phyloP scores from a whole-genome alignment of 2,888 invertebrate species.

The Disparrhopalites patrizii region DNA sequence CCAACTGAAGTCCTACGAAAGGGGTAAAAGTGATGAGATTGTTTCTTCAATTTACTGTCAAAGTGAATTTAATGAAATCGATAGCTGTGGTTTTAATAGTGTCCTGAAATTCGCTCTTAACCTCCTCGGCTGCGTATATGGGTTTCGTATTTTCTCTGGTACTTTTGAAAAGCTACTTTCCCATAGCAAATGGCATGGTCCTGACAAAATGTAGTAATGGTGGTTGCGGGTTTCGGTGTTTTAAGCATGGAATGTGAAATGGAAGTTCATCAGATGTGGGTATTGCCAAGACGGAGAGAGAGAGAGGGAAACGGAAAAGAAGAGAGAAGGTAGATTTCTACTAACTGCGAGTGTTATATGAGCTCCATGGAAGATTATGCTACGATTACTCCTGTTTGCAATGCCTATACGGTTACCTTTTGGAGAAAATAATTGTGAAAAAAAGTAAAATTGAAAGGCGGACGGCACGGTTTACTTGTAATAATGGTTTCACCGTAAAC shows the following conservation, averaged over 20 bases:
- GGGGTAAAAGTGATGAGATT: no score
- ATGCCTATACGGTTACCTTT: neutral
- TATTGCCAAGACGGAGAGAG: neutral
- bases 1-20: no score
- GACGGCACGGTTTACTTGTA: constrained; percentile 8
- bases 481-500: neutral
- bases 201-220: no score
- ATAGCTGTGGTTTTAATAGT: no score
- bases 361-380: no score
- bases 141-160: neutral
- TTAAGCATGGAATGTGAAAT: neutral
- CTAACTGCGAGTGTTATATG: neutral
- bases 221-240: no score
- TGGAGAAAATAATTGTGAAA: neutral
- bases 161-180: no score
- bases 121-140: neutral
- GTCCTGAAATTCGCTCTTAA: neutral
- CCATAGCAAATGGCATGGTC: no score
- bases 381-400: no score
- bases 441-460: neutral
- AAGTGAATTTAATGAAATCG: no score
- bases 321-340: neutral
- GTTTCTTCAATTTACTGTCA: no score
- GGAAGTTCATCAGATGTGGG: neutral
- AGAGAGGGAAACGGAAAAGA: neutral